These are phyloP conservation scores for Manis crassicaudata DNA, from an alignment of 2,797 vertebrate genomes.

Conservation along the genomic window DNA sequence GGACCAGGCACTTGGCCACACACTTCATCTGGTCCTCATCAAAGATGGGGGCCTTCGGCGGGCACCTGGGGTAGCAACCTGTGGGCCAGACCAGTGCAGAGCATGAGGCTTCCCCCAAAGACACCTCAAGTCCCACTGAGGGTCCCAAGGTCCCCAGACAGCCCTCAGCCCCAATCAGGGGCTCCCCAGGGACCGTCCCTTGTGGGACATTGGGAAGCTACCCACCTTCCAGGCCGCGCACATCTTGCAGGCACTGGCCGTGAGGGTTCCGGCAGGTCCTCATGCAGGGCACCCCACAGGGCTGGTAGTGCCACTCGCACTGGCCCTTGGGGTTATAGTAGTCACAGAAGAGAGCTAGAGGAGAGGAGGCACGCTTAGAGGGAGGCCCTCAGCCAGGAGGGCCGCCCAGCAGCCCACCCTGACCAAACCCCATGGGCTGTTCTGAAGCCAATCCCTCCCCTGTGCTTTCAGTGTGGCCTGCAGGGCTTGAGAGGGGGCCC, in stretches of 20 bases:
- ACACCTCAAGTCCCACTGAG: fast-evolving
- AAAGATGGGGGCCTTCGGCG: conserved; percentile 89
- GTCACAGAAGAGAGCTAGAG: conserved; percentile 95
- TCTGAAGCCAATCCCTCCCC: not conserved
- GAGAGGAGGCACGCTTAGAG: not conserved
- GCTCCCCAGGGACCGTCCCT: no score
- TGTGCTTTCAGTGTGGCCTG: fast-evolving
- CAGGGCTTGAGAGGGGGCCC: no score
- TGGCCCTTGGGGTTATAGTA: conserved; percentile 91
- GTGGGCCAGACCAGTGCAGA: not conserved
- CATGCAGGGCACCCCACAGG: conserved; percentile 92
- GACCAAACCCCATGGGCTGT: fast-evolving
- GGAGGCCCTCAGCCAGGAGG: fast-evolving
- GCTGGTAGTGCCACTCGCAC: conserved; percentile 95
- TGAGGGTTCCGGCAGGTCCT: conserved; percentile 93
- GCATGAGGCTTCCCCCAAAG: not conserved
- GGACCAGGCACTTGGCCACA: conserved; percentile 85
- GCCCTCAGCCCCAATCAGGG: not conserved
- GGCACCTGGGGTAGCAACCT: conserved; percentile 96
- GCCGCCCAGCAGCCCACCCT: not conserved
- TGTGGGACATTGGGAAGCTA: no score
- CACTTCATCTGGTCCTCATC: conserved; percentile 91
- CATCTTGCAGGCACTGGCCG: conserved; percentile 89
- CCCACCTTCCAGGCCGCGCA: conserved; percentile 92
- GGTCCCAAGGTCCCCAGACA: not conserved